These are phyloP conservation scores for Ivindomyrus marchei DNA, from an alignment of 2,113 vertebrate species.

Conservation along the genomic window DNA sequence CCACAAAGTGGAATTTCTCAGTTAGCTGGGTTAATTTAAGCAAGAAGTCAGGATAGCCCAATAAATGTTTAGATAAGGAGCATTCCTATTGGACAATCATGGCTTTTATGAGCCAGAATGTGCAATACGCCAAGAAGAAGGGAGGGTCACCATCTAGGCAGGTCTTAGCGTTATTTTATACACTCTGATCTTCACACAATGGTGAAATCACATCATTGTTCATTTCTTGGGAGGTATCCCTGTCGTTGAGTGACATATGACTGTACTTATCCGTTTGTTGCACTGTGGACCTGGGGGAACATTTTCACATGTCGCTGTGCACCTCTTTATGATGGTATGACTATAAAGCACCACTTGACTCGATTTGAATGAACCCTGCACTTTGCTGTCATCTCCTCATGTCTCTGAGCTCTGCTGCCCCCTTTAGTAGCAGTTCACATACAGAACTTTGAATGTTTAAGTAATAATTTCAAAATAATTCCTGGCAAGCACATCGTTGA, in stretches of 20 bases:
- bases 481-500: not conserved
- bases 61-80: too few relatives aligned
- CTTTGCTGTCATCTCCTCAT: not conserved
- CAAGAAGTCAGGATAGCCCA: too few relatives aligned
- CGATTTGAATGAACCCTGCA: not conserved
- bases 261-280: not conserved
- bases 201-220: not conserved
- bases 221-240: not conserved
- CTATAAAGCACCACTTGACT: not conserved
- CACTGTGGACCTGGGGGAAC: not conserved
- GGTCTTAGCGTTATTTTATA: not conserved
- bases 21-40: too few relatives aligned
- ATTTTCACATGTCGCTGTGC: not conserved
- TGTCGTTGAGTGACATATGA: not conserved
- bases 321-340: not conserved
- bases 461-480: not conserved
- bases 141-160: too few relatives aligned
- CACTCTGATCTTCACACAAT: not conserved
- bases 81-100: too few relatives aligned
- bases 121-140: too few relatives aligned
- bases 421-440: not conserved
- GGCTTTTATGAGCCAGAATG: too few relatives aligned
- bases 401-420: not conserved
- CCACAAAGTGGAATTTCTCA: too few relatives aligned
- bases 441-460: not conserved